Base-by-base conservation (phyloP, 2,888 invertebrate genomes). In the Chymomyza amoena region DNA sequence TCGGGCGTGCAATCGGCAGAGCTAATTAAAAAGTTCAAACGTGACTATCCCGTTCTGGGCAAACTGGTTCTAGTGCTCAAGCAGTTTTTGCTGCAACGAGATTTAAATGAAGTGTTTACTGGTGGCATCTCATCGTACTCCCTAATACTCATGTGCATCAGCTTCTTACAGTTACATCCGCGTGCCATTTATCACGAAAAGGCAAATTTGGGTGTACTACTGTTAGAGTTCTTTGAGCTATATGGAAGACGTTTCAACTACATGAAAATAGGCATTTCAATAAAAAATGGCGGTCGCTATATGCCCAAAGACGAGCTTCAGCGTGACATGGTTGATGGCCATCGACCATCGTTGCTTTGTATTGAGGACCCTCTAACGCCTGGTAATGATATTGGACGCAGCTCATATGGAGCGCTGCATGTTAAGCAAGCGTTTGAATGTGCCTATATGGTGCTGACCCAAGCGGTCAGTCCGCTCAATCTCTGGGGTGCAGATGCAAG, bases 21-120 rank as follows among this genome's bases (percentile, higher is more conserved):
- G 92, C 95, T 99, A 77, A 99, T 99, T 84, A 97, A 97, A 92
- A 95, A 96, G 86, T 98, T 95, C 91, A 96, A 98, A 91, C 94
- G 95, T 72, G 94, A 95, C 86, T 99, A 95, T 93, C 98, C 98
- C 28, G 96, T 96, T 77, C 94, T 99, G 83, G 96, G 97, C 66
- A 98, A 98, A 89, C 93, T 99, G 90, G 98, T 99, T 89, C 95
- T 99, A 93, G 98, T 99, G 74, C 94, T 99, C 87, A 99, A 99
- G 93, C 99, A 99, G 93, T 99, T 99, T 93, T 95, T 99, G 79
- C 94, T 98, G 80, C 98, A 99, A 93, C 95, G 99, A 89, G 98
- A 99, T 93, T 95, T 99, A 90, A 99, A 99, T 93, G 99, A 99
- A 94, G 99, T 99, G 89, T 99, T 99, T 93, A 99, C 98, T 77